A percentile compares a stretch with the other conserved stretches of the same genome.
phyloP scores from a whole-genome alignment of 2,113 vertebrate genomes.

The Lanius ludovicianus region DNA sequence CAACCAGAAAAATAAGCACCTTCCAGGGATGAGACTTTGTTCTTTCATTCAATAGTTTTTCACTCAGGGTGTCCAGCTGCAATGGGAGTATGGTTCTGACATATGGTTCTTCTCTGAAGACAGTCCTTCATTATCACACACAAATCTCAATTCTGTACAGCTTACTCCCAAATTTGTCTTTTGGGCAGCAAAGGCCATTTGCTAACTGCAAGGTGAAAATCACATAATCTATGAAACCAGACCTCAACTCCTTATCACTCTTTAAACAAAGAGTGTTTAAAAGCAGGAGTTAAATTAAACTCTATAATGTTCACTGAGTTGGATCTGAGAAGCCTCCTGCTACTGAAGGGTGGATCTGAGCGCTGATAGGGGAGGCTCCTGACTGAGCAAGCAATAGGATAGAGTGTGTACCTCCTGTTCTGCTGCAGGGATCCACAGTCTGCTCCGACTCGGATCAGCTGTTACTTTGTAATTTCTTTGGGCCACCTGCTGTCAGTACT shows the following conservation, averaged over 20 bases:
- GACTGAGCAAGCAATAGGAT: neutral
- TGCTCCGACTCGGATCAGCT: constrained; percentile 60
- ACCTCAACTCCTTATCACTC: neutral
- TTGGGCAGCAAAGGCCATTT: neutral
- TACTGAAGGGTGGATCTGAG: neutral
- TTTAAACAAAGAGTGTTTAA: neutral
- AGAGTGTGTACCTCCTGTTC: constrained; percentile 15
- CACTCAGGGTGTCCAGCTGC: neutral
- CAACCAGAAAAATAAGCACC: neutral
- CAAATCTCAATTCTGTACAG: neutral
- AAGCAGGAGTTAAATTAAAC: neutral
- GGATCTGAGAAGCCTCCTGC: neutral
- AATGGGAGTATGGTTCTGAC: accelerated
- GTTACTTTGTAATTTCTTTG: constrained; percentile 71
- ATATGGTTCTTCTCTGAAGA: neutral
- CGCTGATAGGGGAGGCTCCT: neutral
- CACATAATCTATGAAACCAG: neutral
- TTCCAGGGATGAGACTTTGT: neutral
- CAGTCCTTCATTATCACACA: neutral
- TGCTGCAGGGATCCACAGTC: constrained; percentile 45
- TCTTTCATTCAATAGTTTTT: neutral
- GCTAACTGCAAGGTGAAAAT: neutral
- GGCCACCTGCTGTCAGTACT: constrained; percentile 69
- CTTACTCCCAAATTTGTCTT: neutral
- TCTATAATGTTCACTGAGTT: neutral